Conservation (phyloP, 2,797 vertebrate species). For the Nothura maculosa region DNA sequence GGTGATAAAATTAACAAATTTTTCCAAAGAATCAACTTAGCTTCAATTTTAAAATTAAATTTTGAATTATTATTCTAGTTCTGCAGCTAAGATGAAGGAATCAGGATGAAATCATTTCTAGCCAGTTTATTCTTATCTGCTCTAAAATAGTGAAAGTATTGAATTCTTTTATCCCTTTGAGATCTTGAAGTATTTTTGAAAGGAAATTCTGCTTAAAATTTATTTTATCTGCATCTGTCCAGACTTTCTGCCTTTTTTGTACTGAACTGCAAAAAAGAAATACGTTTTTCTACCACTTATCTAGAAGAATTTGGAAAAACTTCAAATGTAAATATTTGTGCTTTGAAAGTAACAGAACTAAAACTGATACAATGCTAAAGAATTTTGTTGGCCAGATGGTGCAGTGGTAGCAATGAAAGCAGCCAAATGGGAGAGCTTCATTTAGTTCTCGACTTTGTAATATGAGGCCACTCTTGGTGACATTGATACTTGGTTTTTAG, state of each 20-base stretch:
- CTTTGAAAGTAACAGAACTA: slow-evolving; percentile 32
- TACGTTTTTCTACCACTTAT: slow-evolving; percentile 14
- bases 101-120: neutral
- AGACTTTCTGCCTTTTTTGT: neutral
- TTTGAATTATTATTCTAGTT: neutral
- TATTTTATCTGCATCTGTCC: neutral
- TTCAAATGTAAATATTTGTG: slow-evolving; percentile 54
- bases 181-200: neutral
- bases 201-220: neutral
- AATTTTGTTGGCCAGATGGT: slow-evolving; percentile 48
- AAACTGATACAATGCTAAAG: slow-evolving; percentile 27
- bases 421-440: slow-evolving; percentile 16
- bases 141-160: neutral
- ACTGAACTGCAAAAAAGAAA: neutral
- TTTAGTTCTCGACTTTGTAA: slow-evolving; percentile 45
- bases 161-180: neutral
- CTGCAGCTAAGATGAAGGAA: neutral
- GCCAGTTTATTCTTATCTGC: neutral
- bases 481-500: slow-evolving; percentile 62
- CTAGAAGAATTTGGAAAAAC: slow-evolving; percentile 25
- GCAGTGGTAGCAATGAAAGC: neutral
- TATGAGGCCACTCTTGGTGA: slow-evolving; percentile 25
- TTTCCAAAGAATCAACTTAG: neutral
- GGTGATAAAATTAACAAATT: neutral
- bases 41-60: neutral